Evolutionary conservation across 2,113 vertebrate genomes (phyloP), one percentile per base, ranked within the genome.

Genomic region (Amblyornis subalaris): DNA sequence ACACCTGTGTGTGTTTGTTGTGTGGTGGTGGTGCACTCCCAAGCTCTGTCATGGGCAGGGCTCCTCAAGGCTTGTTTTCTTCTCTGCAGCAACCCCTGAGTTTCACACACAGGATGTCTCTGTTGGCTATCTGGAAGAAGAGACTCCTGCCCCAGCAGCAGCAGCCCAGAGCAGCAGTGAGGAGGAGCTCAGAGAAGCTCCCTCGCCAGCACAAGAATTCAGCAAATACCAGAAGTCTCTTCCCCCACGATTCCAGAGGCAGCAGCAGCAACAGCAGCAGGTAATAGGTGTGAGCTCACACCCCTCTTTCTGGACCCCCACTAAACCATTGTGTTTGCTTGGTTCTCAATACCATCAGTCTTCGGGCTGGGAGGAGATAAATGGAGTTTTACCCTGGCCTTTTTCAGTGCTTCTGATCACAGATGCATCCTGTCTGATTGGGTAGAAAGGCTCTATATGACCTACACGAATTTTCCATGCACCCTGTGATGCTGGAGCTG

Each of bases 221-320:
- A 94, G 47, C 88, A 98, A 98, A 78, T 98, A 98, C 60, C 98
- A 98, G 89, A 99, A 99, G 89, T 97, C 98, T 8, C 96, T 99
- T 45, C 98, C 99, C 10, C 99, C 99, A 3, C 98, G 99, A 24
- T 99, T 99, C 94, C 99, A 99, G 94, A 99, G 99, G 84, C 99
- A 98, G 67, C 97, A 98, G 65, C 96, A 97, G 44, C 97, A 97
- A 85, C 97, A 97, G 67, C 96, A 97, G 85, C 96, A 97, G 93
- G 97, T 97, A 98, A 73, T 97, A 98, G 97, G 96, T 98, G 50
- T 57, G 33, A 87, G 2, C 14, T 62, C 25, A 11, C 19, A 44
- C 2, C 31, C 11, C 7, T 44, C 2, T 92, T 60, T 71, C 61
- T 74, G 44, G n/a, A 73, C 12, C 4, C 31, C 2, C 9, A 18